A percentile compares a stretch with the other conserved stretches of the same genome.
Evolutionary conservation across 2,113 vertebrate genomes (phyloP).

Genomic region (Amia ocellicauda): DNA sequence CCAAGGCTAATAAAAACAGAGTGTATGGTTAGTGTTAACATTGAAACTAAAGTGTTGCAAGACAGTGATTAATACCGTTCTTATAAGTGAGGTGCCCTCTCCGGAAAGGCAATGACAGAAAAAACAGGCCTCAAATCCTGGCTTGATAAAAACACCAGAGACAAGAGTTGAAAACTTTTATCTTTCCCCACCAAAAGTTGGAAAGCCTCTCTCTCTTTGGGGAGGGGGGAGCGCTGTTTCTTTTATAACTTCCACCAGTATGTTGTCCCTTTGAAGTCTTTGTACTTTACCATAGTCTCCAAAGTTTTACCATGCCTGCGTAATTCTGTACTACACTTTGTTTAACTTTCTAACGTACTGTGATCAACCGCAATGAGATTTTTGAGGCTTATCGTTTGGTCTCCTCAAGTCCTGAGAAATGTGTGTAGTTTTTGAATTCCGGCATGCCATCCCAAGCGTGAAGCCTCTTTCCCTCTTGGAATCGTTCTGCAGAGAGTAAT

Average conservation of each 20-base stretch:
- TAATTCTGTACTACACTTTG: conserved; percentile 45
- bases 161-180: conserved; percentile 61
- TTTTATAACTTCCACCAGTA: conserved; percentile 51
- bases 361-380: conserved; percentile 71
- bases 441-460: conserved; percentile 70
- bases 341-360: conserved; percentile 57
- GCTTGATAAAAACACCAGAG: conserved; percentile 2
- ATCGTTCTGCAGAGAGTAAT: conserved; percentile 63
- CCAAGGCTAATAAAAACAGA: too few species aligned
- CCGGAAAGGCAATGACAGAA: neutral
- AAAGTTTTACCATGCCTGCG: conserved; percentile 44
- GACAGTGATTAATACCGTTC: neutral
- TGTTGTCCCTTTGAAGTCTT: conserved; percentile 36
- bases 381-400: conserved; percentile 65
- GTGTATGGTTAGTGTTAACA: neutral
- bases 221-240: conserved; percentile 50
- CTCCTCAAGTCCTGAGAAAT: conserved; percentile 67
- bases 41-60: neutral
- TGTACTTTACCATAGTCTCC: conserved; percentile 29
- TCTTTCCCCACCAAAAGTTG: conserved; percentile 49
- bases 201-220: conserved; percentile 48
- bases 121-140: neutral
- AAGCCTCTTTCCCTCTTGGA: conserved; percentile 61
- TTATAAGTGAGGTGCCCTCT: too few species aligned
- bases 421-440: conserved; percentile 70